Evolutionary conservation across 2,888 invertebrate species (phyloP).

Genomic region (Hypomecis atomaria): DNA sequence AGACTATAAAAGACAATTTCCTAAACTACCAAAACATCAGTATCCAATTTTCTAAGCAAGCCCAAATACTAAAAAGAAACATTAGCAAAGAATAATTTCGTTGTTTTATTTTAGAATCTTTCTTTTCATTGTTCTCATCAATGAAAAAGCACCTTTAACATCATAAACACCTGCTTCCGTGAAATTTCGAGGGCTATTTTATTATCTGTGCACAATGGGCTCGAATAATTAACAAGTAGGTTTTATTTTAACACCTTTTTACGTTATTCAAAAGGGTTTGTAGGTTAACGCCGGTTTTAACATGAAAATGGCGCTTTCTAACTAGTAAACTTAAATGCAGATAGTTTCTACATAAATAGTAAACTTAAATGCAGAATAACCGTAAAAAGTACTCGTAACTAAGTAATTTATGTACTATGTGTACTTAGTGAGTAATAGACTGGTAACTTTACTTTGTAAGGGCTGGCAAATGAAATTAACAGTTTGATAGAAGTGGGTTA

Average conservation of each 20-base stretch:
- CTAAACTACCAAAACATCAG: no score
- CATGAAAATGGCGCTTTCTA: slow-evolving; percentile 9
- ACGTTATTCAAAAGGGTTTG: slow-evolving; percentile 29
- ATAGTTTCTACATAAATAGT: slow-evolving; percentile 1
- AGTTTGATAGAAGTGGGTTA: no score
- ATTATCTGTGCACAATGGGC: slow-evolving; percentile 26
- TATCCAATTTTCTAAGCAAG: neutral
- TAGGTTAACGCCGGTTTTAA: slow-evolving; percentile 26
- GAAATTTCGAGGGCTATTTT: slow-evolving; percentile 34
- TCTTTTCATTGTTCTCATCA: neutral
- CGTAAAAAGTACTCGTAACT: neutral
- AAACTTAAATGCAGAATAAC: slow-evolving; percentile 6
- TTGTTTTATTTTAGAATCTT: neutral
- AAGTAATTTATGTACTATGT: no score
- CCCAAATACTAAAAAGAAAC: neutral
- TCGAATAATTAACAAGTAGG: slow-evolving; percentile 29
- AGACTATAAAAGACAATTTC: no score
- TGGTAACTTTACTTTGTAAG: no score
- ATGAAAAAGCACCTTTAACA: slow-evolving; percentile 17
- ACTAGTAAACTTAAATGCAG: slow-evolving; percentile 2
- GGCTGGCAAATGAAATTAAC: no score
- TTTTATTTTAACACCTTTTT: slow-evolving; percentile 34
- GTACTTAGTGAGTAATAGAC: no score
- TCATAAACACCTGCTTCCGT: slow-evolving; percentile 44
- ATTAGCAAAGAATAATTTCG: no score